Evolutionary conservation across 92 coral and sea anemone species (phyloP).

Genomic region (Heliopora coerulea): DNA sequence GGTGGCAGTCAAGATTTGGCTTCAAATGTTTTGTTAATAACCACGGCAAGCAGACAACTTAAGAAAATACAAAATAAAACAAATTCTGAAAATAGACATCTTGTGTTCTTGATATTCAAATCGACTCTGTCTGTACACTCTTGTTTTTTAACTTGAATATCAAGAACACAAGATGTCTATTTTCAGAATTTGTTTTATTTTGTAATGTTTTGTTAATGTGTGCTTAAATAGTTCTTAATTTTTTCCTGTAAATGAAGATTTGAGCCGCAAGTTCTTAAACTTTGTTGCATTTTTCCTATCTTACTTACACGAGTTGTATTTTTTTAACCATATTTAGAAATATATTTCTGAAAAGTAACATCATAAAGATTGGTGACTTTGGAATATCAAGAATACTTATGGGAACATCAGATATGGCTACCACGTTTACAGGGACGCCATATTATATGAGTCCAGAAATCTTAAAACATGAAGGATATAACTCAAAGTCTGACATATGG

Average conservation of each 20-base stretch:
- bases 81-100: no score
- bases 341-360: constrained; percentile 85
- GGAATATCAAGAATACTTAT: constrained; percentile 96
- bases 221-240: background rate
- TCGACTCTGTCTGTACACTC: no score
- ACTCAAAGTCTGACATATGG: constrained; percentile 96
- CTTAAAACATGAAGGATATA: constrained; percentile 90
- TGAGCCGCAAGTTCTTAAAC: no score
- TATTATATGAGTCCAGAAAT: constrained; percentile 99
- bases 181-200: background rate
- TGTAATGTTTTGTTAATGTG: background rate
- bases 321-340: constrained; percentile 51
- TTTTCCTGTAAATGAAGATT: background rate
- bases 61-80: no score
- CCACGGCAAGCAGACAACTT: no score
- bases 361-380: constrained; percentile 94
- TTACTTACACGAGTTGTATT: background rate
- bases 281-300: no score
- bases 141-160: no score
- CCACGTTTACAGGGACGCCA: constrained; percentile 95
- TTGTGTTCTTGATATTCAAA: no score
- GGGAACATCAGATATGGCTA: constrained; percentile 98
- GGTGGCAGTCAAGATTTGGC: no score
- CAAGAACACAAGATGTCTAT: no score
- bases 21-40: no score